A percentile compares a stretch with the other conserved stretches of the same genome.
phyloP scores from a whole-genome alignment of 1,140 invertebrate species.

The Leptinotarsa texana region DNA sequence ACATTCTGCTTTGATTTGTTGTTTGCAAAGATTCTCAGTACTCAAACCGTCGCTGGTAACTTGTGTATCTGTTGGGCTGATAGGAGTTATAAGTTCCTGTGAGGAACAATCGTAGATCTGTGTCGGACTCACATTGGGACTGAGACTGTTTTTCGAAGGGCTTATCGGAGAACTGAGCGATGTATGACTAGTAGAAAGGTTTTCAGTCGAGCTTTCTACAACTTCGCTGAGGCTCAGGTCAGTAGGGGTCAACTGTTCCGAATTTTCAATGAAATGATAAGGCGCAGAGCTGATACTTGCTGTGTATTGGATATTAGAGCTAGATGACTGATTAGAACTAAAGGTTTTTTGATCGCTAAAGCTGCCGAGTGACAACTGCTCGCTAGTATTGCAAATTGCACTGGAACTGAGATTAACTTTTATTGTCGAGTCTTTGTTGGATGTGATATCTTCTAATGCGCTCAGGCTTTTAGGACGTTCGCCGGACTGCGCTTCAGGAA shows the following conservation, averaged over 20 bases:
- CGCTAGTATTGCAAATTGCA: conserved; percentile 47
- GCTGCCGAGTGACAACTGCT: conserved; percentile 39
- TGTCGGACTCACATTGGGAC: conserved; percentile 49
- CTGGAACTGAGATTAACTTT: conserved; percentile 41
- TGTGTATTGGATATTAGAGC: conserved; percentile 46
- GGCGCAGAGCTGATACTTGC: conserved; percentile 40
- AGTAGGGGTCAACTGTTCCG: conserved; percentile 40
- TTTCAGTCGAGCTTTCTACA: conserved; percentile 46
- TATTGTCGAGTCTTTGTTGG: conserved; percentile 34
- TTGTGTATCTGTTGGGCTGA: conserved; percentile 25
- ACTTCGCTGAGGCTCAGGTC: conserved; percentile 50
- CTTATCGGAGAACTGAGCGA: conserved; percentile 46
- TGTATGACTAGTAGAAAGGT: conserved; percentile 44
- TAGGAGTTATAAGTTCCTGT: conserved; percentile 28
- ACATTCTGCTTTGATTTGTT: conserved; percentile 12
- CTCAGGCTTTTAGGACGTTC: conserved; percentile 51
- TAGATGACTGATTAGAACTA: conserved; percentile 45
- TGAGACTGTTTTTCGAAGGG: conserved; percentile 46
- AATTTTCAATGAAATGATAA: conserved; percentile 45
- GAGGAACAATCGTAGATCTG: conserved; percentile 27
- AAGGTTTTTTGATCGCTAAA: conserved; percentile 40
- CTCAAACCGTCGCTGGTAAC: conserved; percentile 35
- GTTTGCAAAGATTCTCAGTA: conserved; percentile 32
- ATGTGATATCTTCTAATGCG: conserved; percentile 45
- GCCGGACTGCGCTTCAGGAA: conserved; percentile 17